Evolutionary conservation across 2,888 invertebrate genomes (phyloP).

Genomic region (Aquatica leii): DNA sequence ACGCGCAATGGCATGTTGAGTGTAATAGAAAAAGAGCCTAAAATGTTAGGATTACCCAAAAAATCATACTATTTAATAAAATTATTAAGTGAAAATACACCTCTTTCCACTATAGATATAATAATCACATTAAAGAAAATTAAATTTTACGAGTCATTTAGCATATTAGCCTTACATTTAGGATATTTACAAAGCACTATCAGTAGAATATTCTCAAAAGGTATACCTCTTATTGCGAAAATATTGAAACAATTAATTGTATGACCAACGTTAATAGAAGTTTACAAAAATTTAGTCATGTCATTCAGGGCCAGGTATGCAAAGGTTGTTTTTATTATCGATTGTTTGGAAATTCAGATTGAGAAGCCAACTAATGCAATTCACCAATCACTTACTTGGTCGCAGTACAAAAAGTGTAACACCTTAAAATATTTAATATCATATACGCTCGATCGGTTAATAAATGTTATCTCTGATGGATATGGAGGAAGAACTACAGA

Average conservation of each 20-base stretch:
- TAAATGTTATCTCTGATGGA: slow-evolving; percentile 39
- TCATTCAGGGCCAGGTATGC: slow-evolving; percentile 4
- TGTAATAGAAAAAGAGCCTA: no score
- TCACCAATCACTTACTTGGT: slow-evolving; percentile 40
- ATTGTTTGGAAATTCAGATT: not conserved
- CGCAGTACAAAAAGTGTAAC: slow-evolving; percentile 49
- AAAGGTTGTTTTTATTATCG: not conserved
- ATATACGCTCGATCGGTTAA: slow-evolving; percentile 37
- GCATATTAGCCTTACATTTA: not conserved
- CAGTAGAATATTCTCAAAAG: not conserved
- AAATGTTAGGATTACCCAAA: no score
- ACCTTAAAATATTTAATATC: slow-evolving; percentile 48
- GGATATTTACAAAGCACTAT: not conserved
- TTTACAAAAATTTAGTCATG: not conserved
- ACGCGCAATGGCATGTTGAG: no score
- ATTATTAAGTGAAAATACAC: not conserved
- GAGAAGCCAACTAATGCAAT: not conserved
- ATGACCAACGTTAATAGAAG: not conserved
- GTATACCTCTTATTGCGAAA: not conserved
- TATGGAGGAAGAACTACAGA: slow-evolving; percentile 37
- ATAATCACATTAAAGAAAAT: no score
- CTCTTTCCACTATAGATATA: not conserved
- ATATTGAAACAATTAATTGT: not conserved
- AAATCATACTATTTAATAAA: not conserved
- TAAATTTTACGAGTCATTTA: no score